These are phyloP conservation scores for Coptodon bakossiorum DNA, from an alignment of 2,113 vertebrate species.

Conservation along the genomic window DNA sequence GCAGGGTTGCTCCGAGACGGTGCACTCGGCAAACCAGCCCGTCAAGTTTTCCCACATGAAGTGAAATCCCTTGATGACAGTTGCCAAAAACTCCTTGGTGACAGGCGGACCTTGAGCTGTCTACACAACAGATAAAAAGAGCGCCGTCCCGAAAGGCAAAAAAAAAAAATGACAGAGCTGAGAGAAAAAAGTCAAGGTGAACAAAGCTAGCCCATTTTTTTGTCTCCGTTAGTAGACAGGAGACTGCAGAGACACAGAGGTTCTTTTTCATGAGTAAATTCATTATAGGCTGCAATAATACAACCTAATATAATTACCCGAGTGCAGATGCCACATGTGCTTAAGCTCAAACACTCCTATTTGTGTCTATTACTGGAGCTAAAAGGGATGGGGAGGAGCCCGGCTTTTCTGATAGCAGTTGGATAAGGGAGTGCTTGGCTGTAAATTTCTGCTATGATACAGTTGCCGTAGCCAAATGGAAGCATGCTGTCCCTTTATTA, in stretches of 20 bases:
- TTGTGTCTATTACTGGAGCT: slow-evolving; percentile 34
- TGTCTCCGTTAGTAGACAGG: background rate
- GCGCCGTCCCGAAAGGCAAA: background rate
- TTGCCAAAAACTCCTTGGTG: slow-evolving; percentile 11
- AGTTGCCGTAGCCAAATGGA: slow-evolving; percentile 26
- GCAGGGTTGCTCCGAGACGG: background rate
- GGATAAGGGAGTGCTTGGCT: slow-evolving; percentile 9
- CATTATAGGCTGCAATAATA: slow-evolving; percentile 33
- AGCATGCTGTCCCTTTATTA: slow-evolving; percentile 18
- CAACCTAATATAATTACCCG: slow-evolving; percentile 29
- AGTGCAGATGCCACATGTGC: slow-evolving; percentile 36
- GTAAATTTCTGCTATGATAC: slow-evolving; percentile 28
- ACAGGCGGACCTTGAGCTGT: slow-evolving; percentile 32
- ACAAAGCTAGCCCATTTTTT: background rate
- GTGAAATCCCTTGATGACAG: slow-evolving; percentile 54
- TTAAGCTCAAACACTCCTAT: slow-evolving; percentile 20
- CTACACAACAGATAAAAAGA: background rate
- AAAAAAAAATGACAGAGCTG: background rate
- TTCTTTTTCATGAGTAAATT: slow-evolving; percentile 29
- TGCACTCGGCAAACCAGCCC: slow-evolving; percentile 58
- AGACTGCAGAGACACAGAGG: background rate
- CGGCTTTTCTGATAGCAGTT: background rate
- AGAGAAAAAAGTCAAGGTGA: background rate
- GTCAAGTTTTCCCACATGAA: slow-evolving; percentile 62
- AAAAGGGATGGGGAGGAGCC: background rate